A percentile compares a stretch with the other conserved stretches of the same genome.
phyloP scores from a whole-genome alignment of 2,113 vertebrate genomes.

The Cairina moschata region DNA sequence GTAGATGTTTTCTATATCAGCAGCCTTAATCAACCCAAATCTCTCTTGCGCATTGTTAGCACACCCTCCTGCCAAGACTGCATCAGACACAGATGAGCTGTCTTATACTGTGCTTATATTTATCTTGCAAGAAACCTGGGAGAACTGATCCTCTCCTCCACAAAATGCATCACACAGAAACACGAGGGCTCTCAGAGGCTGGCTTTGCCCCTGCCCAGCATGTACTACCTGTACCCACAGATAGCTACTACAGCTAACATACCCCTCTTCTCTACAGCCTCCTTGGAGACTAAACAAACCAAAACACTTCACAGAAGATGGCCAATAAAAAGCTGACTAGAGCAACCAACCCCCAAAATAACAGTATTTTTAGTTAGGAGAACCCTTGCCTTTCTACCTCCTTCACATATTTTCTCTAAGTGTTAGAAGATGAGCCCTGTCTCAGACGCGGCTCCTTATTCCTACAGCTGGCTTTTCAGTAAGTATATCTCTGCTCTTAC shows the following conservation, averaged over 20 bases:
- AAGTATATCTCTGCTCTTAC: background rate
- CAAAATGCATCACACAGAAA: background rate
- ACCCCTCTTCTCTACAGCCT: background rate
- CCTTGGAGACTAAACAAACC: background rate
- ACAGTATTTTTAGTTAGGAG: background rate
- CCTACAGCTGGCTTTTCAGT: background rate
- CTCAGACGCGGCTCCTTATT: background rate
- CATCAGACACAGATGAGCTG: background rate
- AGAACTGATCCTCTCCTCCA: background rate
- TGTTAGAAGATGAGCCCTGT: background rate
- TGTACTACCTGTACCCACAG: background rate
- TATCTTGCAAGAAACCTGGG: background rate
- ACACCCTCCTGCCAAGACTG: background rate
- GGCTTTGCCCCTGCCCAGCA: background rate
- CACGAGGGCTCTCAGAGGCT: background rate
- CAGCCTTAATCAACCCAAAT: background rate
- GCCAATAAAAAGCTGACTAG: background rate
- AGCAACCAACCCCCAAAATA: background rate
- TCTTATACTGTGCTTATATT: background rate
- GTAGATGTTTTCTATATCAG: background rate
- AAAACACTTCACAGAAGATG: background rate
- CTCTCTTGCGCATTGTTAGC: background rate
- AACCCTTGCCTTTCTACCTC: background rate
- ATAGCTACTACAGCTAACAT: background rate
- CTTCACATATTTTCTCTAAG: background rate